Evolutionary conservation across 2,797 vertebrate species (phyloP).

Genomic region (Poeciliopsis infans): DNA sequence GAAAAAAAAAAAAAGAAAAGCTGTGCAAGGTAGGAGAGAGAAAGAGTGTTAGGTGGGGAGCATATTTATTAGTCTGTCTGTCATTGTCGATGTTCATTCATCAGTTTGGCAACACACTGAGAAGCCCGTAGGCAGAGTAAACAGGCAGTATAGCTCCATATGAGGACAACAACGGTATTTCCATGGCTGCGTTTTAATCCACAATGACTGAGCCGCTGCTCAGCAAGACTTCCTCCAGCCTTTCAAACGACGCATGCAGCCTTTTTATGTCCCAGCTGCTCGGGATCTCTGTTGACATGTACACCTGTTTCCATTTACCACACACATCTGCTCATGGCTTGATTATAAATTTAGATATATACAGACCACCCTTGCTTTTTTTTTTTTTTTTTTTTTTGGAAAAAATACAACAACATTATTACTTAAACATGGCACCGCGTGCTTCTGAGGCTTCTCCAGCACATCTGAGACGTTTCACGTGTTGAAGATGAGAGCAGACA

Average conservation of each 20-base stretch:
- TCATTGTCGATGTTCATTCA: conserved; percentile 52
- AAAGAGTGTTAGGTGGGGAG: conserved; percentile 13
- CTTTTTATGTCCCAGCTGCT: conserved; percentile 30
- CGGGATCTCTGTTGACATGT: conserved; percentile 19
- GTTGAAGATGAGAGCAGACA: conserved; percentile 7
- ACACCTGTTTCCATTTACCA: conserved; percentile 36
- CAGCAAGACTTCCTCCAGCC: conserved; percentile 20
- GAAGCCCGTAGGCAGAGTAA: conserved; percentile 45
- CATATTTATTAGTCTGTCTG: conserved; percentile 41
- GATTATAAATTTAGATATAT: conserved; percentile 4
- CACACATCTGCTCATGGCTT: conserved; percentile 15
- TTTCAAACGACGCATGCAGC: conserved; percentile 26
- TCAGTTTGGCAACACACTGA: conserved; percentile 27
- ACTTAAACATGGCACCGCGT: not conserved
- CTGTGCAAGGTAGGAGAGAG: conserved; percentile 11
- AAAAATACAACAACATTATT: not conserved
- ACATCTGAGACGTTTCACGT: conserved; percentile 5
- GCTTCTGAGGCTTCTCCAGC: not conserved
- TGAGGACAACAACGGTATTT: conserved; percentile 21
- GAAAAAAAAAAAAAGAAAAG: conserved; percentile 16
- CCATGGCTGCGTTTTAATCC: conserved; percentile 22
- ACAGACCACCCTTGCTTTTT: not conserved
- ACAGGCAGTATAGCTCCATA: conserved; percentile 33
- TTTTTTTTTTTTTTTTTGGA: too few relatives aligned
- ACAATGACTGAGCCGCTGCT: conserved; percentile 17